Base-by-base conservation (phyloP, 2,113 vertebrate genomes). In the Psophia crepitans region DNA sequence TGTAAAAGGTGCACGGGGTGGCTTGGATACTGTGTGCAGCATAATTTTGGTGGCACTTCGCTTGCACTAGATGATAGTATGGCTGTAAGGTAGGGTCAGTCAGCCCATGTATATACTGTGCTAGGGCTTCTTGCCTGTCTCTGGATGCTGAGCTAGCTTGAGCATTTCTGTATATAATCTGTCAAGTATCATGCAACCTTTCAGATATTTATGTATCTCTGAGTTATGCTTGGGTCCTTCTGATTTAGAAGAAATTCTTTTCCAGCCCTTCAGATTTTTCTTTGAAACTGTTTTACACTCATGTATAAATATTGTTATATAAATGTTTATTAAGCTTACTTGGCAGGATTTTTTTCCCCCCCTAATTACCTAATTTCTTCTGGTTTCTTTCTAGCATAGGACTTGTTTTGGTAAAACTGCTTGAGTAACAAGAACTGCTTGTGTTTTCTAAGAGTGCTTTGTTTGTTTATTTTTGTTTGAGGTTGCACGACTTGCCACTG, bases 21-120 rank as follows among this genome's bases (percentile, higher is more conserved):
- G 8, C n/a, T 74, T 81, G 60, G 41, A 37, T 89, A 18, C 64
- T 22, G 51, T 0, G 0, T 41, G 15, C 14, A 32, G 56, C 18
- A 26, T 48, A 58, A 63, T 75, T 82, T 70, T 66, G 89, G 60
- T 70, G 73, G 54, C 22, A 28, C 20, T 84, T 84, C 6, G 22
- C 24, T 41, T 77, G 51, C 20, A 26, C 28, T 78, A 14, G 78
- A 51, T 30, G 90, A 14, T 30, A 32, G 10, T 28, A 5, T 4
- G 60, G 13, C 32, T 87, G 9, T 49, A 58, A 74, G 69, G 46
- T 35, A 63, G 43, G 49, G 41, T 63, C 30, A 49, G 41, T 70
- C 37, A 78, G 20, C 43, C 43, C 46, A 66, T 51, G 54, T 61
- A 66, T 84, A 75, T 66, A 58, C 18, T 70, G 6, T 60, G 5